A percentile compares a stretch with the other conserved stretches of the same genome.
These are phyloP conservation scores for Haemorhous mexicanus DNA, from an alignment of 2,113 vertebrate genomes.

Conservation along the genomic window DNA sequence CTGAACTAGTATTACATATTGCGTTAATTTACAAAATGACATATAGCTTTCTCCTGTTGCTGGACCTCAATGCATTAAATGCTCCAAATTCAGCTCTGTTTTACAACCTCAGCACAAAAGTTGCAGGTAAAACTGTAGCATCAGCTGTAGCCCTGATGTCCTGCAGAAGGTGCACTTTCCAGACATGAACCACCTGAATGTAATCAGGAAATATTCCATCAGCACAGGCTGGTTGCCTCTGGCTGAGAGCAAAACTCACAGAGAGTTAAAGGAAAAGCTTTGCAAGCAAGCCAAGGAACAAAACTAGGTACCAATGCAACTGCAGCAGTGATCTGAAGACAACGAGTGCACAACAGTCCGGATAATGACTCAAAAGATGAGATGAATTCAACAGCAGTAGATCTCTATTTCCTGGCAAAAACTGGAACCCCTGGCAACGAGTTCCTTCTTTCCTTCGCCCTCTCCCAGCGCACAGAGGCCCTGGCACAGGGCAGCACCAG, in stretches of 20 bases:
- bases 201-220: neutral
- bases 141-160: neutral
- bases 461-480: neutral
- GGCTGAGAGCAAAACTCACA: neutral
- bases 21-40: neutral
- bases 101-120: accelerated
- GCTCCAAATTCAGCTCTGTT: neutral
- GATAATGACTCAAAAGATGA: neutral
- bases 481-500: neutral
- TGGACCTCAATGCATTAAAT: neutral
- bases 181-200: neutral
- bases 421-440: neutral
- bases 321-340: neutral
- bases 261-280: neutral
- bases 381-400: accelerated
- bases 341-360: accelerated
- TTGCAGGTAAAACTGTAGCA: neutral
- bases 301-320: neutral
- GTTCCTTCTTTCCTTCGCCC: neutral
- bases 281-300: neutral
- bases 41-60: neutral
- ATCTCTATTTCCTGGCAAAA: neutral
- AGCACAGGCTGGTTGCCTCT: neutral
- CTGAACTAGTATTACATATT: neutral
- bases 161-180: neutral